Evolutionary conservation across 2,888 invertebrate species (phyloP), one percentile per base, ranked within the genome.

Genomic region (Tetragonisca angustula): DNA sequence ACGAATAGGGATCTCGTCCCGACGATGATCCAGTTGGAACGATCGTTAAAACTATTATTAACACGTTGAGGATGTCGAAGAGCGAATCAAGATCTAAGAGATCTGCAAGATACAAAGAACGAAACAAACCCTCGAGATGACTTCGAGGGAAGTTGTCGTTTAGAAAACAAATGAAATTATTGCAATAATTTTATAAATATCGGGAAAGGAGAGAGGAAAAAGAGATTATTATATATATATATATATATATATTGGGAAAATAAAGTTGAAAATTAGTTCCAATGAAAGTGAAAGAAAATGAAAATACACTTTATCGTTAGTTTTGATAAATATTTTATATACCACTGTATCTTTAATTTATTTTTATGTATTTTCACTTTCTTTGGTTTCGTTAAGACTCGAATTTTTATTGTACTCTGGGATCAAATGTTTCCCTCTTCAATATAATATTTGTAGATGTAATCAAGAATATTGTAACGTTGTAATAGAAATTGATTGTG

Each of bases 1-100:
- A 88, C 71, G 88, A 89, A 32, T 89, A 73, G 82, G 61, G 32
- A 67, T 72, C 49, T 19, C 3, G 11, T 11, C 9, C 62, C 21
- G 4, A 3, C 24, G 6, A 62, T 17, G 43, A n/a, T n/a, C 27
- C n/a, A 43, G 56, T 27, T 64, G 27, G 21, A 43, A 11, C 5
- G 27, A 36, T 36, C 13, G 19, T 61, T 9, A 9, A 56, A 43
- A 6, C n/a, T 15, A 21, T 2, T 21, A 13, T 36, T 21, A 21
- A 64, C 43, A 32, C 36, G 13, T 32, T 21, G 32, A 32, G 27
- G 49, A 6, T 27, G 27, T 64, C 19, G 17, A n/a, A n/a, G 61
- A 43, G 9, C 24, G 3, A 59, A 32, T 24, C 19, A 75, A 65
- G 54, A 54, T 56, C 54, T 43, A 19, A 43, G 43, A 75, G 24